These are phyloP conservation scores for Meloidogyne floridensis DNA, from an alignment of 1,140 invertebrate genomes.

Conservation along the genomic window DNA sequence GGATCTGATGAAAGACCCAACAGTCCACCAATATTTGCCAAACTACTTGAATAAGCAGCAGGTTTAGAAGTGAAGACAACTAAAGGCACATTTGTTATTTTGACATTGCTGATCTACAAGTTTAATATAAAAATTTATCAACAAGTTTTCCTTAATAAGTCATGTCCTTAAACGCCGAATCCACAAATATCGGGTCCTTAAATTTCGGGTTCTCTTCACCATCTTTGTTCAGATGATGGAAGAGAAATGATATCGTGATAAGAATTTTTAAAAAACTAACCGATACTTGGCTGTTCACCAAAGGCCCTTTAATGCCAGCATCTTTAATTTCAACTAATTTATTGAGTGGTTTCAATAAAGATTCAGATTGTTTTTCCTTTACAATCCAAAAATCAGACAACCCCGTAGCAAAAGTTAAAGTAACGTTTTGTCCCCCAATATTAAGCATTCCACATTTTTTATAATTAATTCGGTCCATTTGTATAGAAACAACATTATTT, in stretches of 20 bases:
- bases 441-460: not conserved
- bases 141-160: no score
- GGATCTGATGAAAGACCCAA: not conserved
- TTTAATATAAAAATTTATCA: not conserved
- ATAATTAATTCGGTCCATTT: slow-evolving; percentile 7
- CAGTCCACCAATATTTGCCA: not conserved
- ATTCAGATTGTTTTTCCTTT: not conserved
- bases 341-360: not conserved
- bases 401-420: not conserved
- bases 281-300: not conserved
- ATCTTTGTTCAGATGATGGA: no score
- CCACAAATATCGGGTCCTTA: no score
- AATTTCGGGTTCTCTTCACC: no score
- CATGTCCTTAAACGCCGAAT: no score
- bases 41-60: not conserved
- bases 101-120: not conserved
- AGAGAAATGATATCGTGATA: no score
- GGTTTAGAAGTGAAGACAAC: not conserved
- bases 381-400: slow-evolving; percentile 6
- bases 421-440: not conserved
- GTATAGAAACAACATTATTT: slow-evolving; percentile 1
- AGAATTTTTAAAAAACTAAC: not conserved
- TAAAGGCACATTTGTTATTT: not conserved
- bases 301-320: not conserved
- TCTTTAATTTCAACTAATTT: not conserved